Conservation (phyloP, 2,888 invertebrate genomes). For the Nematopogon swammerdamellus region DNA sequence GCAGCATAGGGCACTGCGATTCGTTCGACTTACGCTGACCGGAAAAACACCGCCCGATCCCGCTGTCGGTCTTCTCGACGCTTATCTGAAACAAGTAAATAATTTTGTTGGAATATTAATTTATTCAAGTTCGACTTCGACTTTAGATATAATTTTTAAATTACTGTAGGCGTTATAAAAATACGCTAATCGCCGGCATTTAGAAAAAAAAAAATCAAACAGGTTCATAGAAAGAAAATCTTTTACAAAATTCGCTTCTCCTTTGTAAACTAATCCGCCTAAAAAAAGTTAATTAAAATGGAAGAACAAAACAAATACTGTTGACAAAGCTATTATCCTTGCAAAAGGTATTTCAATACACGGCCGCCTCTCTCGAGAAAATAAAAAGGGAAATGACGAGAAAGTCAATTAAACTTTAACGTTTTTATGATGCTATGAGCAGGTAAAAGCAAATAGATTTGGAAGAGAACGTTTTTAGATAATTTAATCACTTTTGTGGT, state of each 20-base stretch:
- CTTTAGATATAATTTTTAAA: no score
- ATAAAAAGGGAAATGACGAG: neutral
- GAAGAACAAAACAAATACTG: neutral
- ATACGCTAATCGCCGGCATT: neutral
- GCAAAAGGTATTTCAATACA: neutral
- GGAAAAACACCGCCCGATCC: slow-evolving; percentile 62
- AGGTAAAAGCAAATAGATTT: neutral
- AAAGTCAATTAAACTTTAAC: neutral
- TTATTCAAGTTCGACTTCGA: no score
- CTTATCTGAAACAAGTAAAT: slow-evolving; percentile 64
- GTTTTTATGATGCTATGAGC: neutral
- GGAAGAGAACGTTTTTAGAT: neutral
- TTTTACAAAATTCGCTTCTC: neutral
- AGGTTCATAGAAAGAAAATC: neutral
- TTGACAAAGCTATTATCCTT: no score
- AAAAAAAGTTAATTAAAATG: neutral
- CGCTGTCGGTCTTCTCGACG: slow-evolving; percentile 54
- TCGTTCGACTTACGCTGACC: slow-evolving; percentile 71
- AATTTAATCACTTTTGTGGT: no score
- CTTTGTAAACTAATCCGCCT: neutral
- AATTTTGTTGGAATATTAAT: no score
- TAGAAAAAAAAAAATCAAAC: neutral
- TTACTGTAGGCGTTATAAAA: no score
- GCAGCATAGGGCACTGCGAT: slow-evolving; percentile 71
- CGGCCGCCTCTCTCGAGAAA: neutral